Evolutionary conservation across 2,888 invertebrate genomes (phyloP).

Genomic region (Terebella lapidaria): DNA sequence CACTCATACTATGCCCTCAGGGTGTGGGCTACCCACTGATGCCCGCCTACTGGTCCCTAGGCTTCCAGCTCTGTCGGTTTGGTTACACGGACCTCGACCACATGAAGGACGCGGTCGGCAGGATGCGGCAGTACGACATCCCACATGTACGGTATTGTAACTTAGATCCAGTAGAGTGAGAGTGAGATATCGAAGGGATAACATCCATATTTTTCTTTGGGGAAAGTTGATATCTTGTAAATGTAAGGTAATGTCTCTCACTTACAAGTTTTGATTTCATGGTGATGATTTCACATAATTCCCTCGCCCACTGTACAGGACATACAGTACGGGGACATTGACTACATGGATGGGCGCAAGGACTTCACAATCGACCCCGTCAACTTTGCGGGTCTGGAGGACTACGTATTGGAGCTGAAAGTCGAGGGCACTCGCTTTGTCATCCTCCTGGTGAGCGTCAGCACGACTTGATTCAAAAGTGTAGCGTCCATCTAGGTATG

Average conservation of each 20-base stretch:
- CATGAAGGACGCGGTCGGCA: neutral
- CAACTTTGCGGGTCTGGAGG: neutral
- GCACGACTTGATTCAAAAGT: no score
- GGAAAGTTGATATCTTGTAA: no score
- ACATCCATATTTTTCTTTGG: no score
- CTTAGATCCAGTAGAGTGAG: no score
- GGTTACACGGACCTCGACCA: neutral
- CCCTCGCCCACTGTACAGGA: no score
- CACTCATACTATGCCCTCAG: no score
- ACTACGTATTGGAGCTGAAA: neutral
- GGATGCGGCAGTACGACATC: neutral
- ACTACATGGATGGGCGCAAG: neutral
- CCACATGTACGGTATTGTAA: no score
- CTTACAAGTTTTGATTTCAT: no score
- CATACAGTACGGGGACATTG: neutral
- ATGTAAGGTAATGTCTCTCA: no score
- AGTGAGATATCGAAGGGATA: no score
- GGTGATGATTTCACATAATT: no score
- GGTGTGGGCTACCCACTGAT: neutral
- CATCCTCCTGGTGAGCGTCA: neutral
- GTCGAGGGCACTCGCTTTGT: neutral
- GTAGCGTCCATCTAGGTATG: no score
- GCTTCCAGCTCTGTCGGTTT: conserved; percentile 1
- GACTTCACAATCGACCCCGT: neutral
- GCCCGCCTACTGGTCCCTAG: conserved; percentile 6